Conservation (phyloP, 2,888 invertebrate genomes). For the Agrotis clavis region DNA sequence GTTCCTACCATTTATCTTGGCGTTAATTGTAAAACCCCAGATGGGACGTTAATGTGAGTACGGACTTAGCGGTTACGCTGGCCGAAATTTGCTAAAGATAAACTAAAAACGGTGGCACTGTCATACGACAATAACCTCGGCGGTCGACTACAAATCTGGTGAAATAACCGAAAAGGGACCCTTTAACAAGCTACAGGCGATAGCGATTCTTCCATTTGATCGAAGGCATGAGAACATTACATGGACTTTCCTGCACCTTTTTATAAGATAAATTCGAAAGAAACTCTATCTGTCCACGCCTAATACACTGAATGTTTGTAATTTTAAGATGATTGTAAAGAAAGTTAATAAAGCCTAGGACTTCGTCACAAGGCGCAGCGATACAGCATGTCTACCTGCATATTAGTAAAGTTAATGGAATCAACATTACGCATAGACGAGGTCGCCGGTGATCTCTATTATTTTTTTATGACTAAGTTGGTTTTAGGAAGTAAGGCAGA, state of each 20-base stretch:
- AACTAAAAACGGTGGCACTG: constrained; percentile 79
- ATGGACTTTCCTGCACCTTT: neutral
- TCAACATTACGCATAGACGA: neutral
- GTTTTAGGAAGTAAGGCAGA: neutral
- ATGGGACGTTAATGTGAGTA: constrained; percentile 57
- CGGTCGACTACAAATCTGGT: constrained; percentile 82
- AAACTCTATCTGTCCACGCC: neutral
- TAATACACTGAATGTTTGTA: neutral
- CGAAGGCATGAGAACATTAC: neutral
- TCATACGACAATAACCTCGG: constrained; percentile 76
- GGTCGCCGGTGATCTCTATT: too few species aligned
- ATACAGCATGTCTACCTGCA: neutral
- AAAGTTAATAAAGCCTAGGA: neutral
- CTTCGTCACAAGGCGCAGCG: neutral
- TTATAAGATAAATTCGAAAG: neutral
- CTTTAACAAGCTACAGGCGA: constrained; percentile 44
- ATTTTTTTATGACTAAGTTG: too few species aligned
- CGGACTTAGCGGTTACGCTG: constrained; percentile 57
- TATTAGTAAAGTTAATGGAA: neutral
- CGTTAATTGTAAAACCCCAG: constrained; percentile 65
- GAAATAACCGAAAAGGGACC: constrained; percentile 68
- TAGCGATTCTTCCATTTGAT: constrained; percentile 35
- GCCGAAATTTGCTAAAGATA: constrained; percentile 75
- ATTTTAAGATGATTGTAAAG: neutral
- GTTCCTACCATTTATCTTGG: constrained; percentile 57